These are phyloP conservation scores for Phoeniculus purpureus DNA, from an alignment of 2,797 vertebrate species.

Conservation along the genomic window DNA sequence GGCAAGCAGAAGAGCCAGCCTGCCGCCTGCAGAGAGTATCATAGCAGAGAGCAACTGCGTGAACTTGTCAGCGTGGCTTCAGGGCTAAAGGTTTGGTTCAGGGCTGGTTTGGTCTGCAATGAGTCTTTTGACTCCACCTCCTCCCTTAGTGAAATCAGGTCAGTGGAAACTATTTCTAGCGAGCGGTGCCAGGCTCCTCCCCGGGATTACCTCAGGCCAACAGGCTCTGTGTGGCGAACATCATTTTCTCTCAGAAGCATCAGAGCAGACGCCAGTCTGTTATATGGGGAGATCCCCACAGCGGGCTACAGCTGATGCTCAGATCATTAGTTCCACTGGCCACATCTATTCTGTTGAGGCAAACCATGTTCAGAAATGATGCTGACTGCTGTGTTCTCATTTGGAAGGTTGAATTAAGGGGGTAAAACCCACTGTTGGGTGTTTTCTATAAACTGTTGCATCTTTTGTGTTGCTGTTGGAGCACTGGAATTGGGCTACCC, in stretches of 20 bases:
- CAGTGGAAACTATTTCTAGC: conserved; percentile 69
- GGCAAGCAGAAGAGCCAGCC: not conserved
- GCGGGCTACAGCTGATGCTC: not conserved
- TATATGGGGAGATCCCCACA: not conserved
- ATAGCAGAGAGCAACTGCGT: not conserved
- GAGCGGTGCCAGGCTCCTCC: conserved; percentile 33
- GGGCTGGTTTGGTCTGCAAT: not conserved
- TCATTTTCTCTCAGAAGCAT: not conserved
- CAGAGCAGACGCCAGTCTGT: not conserved
- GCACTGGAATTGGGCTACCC: no score
- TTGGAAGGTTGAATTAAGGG: not conserved
- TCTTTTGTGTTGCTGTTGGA: no score
- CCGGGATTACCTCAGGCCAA: conserved; percentile 37
- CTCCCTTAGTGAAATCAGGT: conserved; percentile 57
- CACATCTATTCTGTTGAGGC: not conserved
- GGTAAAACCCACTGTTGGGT: not conserved
- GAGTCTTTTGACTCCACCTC: conserved; percentile 54
- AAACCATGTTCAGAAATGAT: not conserved
- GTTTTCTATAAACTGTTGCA: no score
- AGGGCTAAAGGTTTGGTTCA: not conserved
- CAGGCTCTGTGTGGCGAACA: not conserved
- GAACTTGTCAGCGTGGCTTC: not conserved
- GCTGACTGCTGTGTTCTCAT: not conserved
- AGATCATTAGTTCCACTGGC: not conserved
- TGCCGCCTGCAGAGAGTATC: not conserved